These are phyloP conservation scores for Zaprionus kolodkinae DNA, from an alignment of 1,140 invertebrate species.

Conservation along the genomic window DNA sequence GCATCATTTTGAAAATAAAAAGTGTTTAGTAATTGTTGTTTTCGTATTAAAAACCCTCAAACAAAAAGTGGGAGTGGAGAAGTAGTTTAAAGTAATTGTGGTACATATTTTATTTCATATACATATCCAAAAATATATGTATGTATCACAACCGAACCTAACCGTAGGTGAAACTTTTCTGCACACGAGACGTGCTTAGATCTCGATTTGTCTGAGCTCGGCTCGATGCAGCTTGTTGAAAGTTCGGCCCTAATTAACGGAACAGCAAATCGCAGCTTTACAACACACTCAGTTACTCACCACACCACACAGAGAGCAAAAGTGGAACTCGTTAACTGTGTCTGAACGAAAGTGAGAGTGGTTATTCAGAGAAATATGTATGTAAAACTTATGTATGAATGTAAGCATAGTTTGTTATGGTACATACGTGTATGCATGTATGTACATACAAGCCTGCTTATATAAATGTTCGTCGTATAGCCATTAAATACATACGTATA, in stretches of 20 bases:
- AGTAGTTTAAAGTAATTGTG: not conserved
- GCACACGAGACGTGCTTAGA: slow-evolving; percentile 51
- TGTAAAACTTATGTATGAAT: slow-evolving; percentile 9
- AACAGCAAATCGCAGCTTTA: slow-evolving; percentile 59
- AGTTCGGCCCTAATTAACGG: slow-evolving; percentile 59
- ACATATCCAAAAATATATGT: slow-evolving; percentile 21
- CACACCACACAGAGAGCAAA: slow-evolving; percentile 66
- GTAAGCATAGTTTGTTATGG: not conserved
- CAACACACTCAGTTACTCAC: slow-evolving; percentile 63
- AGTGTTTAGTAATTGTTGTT: not conserved
- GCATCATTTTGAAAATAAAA: not conserved
- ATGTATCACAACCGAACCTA: slow-evolving; percentile 54
- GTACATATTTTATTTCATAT: not conserved
- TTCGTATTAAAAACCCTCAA: not conserved
- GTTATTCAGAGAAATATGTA: slow-evolving; percentile 27
- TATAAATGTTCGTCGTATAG: not conserved
- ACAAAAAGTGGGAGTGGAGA: not conserved
- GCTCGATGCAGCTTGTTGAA: slow-evolving; percentile 56
- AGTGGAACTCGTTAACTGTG: slow-evolving; percentile 65
- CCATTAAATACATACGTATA: too few species aligned
- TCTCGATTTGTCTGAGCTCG: slow-evolving; percentile 56
- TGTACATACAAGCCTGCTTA: not conserved
- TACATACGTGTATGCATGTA: not conserved
- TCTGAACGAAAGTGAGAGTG: slow-evolving; percentile 72
- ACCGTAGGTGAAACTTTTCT: slow-evolving; percentile 66